Evolutionary conservation across 2,113 vertebrate species (phyloP).

Genomic region (Lanius collurio): DNA sequence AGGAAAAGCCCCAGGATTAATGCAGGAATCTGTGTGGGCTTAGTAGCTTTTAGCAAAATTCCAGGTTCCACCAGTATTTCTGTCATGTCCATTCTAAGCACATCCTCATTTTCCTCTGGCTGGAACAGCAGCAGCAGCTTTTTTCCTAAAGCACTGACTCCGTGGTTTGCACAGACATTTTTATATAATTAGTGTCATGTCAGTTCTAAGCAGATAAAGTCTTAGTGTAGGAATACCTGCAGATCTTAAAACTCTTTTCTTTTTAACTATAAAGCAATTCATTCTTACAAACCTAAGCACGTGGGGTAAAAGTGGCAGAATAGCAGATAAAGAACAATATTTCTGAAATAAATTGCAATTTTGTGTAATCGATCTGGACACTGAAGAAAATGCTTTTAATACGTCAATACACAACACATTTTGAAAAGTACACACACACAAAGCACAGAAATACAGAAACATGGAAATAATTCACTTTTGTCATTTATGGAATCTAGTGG

Average conservation of each 20-base stretch:
- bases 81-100: neutral
- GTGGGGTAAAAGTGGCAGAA: neutral
- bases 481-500: neutral
- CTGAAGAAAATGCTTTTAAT: neutral
- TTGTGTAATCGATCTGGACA: neutral
- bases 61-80: neutral
- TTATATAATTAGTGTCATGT: neutral
- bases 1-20: neutral
- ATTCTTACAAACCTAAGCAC: neutral
- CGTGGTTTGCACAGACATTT: neutral
- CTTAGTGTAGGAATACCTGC: neutral
- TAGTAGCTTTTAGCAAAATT: neutral
- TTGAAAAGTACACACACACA: neutral
- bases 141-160: constrained; percentile 1
- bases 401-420: neutral
- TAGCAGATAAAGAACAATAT: neutral
- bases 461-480: neutral
- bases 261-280: neutral
- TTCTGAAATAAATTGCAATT: neutral
- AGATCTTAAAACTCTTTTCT: neutral
- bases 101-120: neutral
- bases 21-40: neutral
- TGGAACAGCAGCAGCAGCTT: neutral
- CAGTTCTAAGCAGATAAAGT: neutral
- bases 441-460: neutral